Evolutionary conservation across 2,113 vertebrate genomes (phyloP).

Genomic region (Sterrhoptilus dennistouni): DNA sequence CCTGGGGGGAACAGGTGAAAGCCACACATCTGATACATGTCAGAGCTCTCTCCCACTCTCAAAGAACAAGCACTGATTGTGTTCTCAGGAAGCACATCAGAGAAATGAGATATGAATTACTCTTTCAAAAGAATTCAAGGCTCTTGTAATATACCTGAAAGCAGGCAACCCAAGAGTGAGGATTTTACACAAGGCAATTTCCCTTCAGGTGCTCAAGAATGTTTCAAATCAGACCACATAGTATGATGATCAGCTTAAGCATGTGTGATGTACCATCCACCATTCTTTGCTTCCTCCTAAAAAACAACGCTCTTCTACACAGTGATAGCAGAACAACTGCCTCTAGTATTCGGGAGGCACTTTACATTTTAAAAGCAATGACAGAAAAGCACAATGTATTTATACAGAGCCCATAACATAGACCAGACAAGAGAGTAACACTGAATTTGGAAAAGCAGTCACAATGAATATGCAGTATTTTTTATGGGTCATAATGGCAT

Average conservation of each 20-base stretch:
- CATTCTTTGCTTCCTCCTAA: background rate
- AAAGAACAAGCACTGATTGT: background rate
- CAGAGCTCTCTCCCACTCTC: background rate
- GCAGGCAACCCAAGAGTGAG: conserved; percentile 56
- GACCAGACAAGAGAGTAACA: background rate
- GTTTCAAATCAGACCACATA: background rate
- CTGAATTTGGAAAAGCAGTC: background rate
- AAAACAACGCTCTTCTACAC: background rate
- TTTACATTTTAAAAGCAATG: background rate
- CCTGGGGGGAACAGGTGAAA: rapidly evolving
- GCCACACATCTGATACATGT: background rate
- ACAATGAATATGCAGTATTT: background rate
- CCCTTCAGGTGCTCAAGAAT: background rate
- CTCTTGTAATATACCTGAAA: conserved; percentile 40
- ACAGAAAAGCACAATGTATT: background rate
- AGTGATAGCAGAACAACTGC: background rate
- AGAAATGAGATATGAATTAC: background rate
- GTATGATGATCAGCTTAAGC: background rate
- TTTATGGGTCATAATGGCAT: background rate
- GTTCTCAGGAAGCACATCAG: background rate
- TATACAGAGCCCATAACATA: background rate
- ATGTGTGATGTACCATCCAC: background rate
- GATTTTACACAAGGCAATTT: background rate
- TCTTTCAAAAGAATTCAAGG: background rate
- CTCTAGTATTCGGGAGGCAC: background rate